phyloP scores from a whole-genome alignment of 1,140 invertebrate genomes.

The Goniozus legneri region DNA sequence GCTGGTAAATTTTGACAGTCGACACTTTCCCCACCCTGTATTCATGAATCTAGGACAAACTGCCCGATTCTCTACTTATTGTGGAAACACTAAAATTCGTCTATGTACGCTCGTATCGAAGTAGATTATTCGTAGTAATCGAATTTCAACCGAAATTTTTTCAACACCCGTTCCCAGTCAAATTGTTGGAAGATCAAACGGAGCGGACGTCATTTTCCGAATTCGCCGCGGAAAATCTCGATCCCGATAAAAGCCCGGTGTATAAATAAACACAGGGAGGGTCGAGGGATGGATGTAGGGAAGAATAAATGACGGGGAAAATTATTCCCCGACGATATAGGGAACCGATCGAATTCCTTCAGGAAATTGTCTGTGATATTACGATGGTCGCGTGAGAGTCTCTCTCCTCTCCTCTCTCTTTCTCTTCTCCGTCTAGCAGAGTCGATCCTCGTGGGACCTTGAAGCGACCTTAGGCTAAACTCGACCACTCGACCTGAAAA shows the following conservation, averaged over 20 bases:
- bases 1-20: no score
- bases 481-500: conserved; percentile 17
- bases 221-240: conserved; percentile 6
- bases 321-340: conserved; percentile 35
- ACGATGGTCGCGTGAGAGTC: conserved; percentile 25
- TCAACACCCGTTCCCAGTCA: no score
- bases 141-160: no score
- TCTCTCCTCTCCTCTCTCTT: conserved; percentile 4
- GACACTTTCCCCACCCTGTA: no score
- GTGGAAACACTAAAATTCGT: no score
- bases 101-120: no score
- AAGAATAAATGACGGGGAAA: conserved; percentile 37
- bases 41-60: no score
- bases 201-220: no score
- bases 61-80: no score
- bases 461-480: conserved; percentile 14
- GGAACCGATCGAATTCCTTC: conserved; percentile 39
- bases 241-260: conserved; percentile 12
- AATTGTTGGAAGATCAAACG: no score
- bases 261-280: not conserved
- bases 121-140: no score
- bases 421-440: not conserved
- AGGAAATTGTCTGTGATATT: conserved; percentile 44
- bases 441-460: conserved; percentile 15
- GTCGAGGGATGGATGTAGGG: conserved; percentile 22